Base-by-base conservation (phyloP, 2,888 invertebrate genomes). In the Dascillus cervinus region DNA sequence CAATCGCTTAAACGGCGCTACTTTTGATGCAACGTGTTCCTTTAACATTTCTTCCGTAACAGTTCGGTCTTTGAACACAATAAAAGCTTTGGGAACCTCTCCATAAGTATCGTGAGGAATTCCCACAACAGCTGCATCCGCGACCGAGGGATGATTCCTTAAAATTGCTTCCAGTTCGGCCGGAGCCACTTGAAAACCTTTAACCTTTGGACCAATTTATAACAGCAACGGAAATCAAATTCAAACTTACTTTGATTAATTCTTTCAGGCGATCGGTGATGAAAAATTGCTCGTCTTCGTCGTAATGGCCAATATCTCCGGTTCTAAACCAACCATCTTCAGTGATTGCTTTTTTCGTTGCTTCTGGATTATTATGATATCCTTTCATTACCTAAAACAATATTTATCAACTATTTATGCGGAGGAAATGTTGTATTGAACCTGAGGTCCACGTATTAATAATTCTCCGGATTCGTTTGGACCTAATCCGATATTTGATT, bases 91-190 rank as follows among this genome's bases (percentile, higher is more conserved):
- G 0, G 89, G 89, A 5, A 75, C 70, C 62, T 90, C 87, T 3
- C 89, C 90, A 17, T 67, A 69, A 5, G 62, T 58, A 0, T 69
- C 62, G 53, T 88, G 77, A 0, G 80, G 77, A 9, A 85, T 61
- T 1, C 89, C 90, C 37, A 91, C 69, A 0, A 94, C 90, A 0
- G 84, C 91, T 0, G 82, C 86, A 50, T 94, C 92, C 6, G 69
- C 59, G 1, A 95, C 72, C 13, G 72, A 73, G 0, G 85, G 82
- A 60, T 86, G 82, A 22, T 73, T 71, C 35, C 82, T 71, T 1
- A 89, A 53, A 3, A 85, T 52, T 28, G 71, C 77, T 62, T 92
- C 92, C 13, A 92, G 60, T 61, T 92, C 92, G 1, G 91, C 90
- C 11, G 92, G 92, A 5, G 91, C 78, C 4, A 92, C 90, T 76